Base-by-base conservation (phyloP, 2,888 invertebrate species). In the Antitype chi region DNA sequence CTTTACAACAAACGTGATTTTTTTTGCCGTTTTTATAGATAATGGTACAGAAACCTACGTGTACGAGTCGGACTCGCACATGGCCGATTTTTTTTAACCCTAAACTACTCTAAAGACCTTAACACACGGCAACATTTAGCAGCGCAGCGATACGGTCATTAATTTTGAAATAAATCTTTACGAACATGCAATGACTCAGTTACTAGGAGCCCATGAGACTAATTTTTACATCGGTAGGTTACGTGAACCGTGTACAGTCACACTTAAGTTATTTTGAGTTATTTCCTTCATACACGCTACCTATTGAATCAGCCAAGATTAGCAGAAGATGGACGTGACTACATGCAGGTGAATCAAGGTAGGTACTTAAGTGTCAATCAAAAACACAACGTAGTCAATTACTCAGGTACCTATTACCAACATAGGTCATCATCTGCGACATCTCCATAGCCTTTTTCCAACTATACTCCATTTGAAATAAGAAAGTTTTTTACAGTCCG, bases 291-390 rank as follows among this genome's bases (percentile, higher is more conserved):
- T 47, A 17, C 80, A 76, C 64, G 74, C 59, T 15, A n/a, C n/a
- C n/a, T n/a, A 75, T 73, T 82, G 87, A 78, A 78, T 85, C 77
- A 85, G 66, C 70, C 1, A 23, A 75, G 71, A 75, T 87, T 60
- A 71, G 59, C 53, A 53, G 59, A 63, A 76, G 76, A 59, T 70
- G 73, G 53, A 66, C 17, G 25, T 64, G 82, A 69, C 67, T 74
- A 32, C 9, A 23, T 20, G 23, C 63, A 64, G 43, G 63, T 78
- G 52, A 81, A 32, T 74, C 63, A 81, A 38, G n/a, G 15, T 38
- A 52, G 11, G 15, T 47, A 53, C 15, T n/a, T 15, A 63, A 17
- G 49, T 79, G 38, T 32, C 11, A 55, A 80, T 79, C 38, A 55
- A 79, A 63, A 78, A 60, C 47, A n/a, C 2, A 38, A n/a, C 11